Conservation (phyloP, 2,797 vertebrate species). For the Pipistrellus pipistrellus region DNA sequence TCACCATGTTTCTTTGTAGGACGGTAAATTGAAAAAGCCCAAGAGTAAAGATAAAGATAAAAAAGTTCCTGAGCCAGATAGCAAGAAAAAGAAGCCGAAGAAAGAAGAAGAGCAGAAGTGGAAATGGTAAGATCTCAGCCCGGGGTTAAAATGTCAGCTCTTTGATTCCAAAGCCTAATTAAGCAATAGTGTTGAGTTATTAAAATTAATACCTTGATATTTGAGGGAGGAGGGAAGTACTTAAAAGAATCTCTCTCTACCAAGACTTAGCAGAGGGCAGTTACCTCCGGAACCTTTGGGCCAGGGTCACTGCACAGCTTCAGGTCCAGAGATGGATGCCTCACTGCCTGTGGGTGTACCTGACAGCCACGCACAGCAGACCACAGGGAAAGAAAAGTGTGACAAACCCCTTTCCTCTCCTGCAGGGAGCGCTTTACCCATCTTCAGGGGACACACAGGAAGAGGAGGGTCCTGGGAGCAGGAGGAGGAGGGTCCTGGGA, state of each 20-base stretch:
- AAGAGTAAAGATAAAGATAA: conserved; percentile 95
- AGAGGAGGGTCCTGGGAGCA: background rate
- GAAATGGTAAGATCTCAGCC: conserved; percentile 93
- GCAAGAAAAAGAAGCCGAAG: conserved; percentile 95
- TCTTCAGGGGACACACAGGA: background rate
- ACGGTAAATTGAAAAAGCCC: conserved; percentile 93
- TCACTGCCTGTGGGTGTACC: background rate
- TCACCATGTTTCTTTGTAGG: conserved; percentile 88
- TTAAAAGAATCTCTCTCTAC: background rate
- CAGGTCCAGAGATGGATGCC: background rate
- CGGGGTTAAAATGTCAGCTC: conserved; percentile 58
- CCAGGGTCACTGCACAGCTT: background rate
- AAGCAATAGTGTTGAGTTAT: conserved; percentile 2
- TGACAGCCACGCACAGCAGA: background rate
- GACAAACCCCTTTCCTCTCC: conserved; percentile 1
- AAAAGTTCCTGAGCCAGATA: conserved; percentile 90
- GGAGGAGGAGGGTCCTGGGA: background rate
- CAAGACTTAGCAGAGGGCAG: background rate
- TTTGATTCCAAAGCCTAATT: conserved; percentile 45
- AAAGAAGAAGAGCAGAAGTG: conserved; percentile 98
- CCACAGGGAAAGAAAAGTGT: background rate
- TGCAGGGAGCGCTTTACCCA: background rate
- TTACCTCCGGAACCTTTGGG: background rate
- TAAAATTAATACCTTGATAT: conserved; percentile 18
- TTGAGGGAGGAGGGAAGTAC: background rate